A percentile compares a stretch with the other conserved stretches of the same genome.
phyloP scores from a whole-genome alignment of 2,113 vertebrate genomes.

The Lota lota region DNA sequence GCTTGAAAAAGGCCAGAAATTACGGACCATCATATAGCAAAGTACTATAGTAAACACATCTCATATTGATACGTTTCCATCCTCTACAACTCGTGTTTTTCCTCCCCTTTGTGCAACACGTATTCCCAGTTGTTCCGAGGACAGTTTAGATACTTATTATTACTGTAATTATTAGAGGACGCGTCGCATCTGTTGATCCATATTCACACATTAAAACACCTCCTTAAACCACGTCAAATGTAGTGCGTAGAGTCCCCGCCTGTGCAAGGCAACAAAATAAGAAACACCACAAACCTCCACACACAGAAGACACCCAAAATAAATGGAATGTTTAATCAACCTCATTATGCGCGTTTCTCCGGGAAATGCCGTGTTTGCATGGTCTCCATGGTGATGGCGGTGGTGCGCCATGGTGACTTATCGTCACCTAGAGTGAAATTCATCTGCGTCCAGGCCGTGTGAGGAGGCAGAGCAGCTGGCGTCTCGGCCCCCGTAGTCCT shows the following conservation, averaged over 20 bases:
- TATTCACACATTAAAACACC: too few relatives aligned
- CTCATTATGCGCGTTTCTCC: slow-evolving; percentile 50
- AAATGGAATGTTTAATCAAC: slow-evolving; percentile 47
- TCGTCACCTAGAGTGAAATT: slow-evolving; percentile 62
- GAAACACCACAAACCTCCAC: neutral
- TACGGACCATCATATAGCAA: too few relatives aligned
- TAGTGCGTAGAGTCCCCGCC: neutral
- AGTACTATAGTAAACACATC: too few relatives aligned
- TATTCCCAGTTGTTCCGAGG: too few relatives aligned
- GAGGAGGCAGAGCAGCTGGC: slow-evolving; percentile 63
- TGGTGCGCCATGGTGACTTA: slow-evolving; percentile 61
- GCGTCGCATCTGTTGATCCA: too few relatives aligned
- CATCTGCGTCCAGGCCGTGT: slow-evolving; percentile 60
- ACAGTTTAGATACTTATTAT: too few relatives aligned
- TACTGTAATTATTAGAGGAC: too few relatives aligned
- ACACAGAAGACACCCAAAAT: slow-evolving; percentile 11
- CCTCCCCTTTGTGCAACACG: too few relatives aligned
- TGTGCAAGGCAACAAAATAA: neutral
- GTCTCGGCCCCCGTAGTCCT: slow-evolving; percentile 57
- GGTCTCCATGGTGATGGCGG: slow-evolving; percentile 68
- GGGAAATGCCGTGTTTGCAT: slow-evolving; percentile 57
- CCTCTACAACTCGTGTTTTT: too few relatives aligned
- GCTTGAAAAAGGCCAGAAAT: too few relatives aligned
- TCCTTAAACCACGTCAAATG: neutral
- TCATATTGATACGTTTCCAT: too few relatives aligned